Conservation (phyloP, 2,797 vertebrate species). For the Sebastes elongatus region DNA sequence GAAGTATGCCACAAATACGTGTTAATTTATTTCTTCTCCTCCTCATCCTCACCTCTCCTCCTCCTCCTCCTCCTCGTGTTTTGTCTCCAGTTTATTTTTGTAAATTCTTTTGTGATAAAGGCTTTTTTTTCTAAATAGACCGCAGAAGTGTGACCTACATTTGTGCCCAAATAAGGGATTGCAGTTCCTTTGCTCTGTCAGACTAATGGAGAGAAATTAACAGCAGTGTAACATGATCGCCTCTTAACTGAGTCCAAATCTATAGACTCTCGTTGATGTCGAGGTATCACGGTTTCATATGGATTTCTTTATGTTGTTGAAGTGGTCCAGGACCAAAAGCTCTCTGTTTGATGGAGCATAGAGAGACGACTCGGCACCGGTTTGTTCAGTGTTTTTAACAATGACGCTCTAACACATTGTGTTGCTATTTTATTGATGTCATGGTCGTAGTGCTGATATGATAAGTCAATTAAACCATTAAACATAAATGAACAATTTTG, state of each 20-base stretch:
- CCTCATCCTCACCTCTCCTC: conserved; percentile 3
- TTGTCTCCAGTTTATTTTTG: conserved; percentile 15
- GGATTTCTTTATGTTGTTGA: not conserved
- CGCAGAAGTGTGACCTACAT: conserved; percentile 27
- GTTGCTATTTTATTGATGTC: not conserved
- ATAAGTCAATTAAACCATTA: not conserved
- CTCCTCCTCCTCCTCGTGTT: not conserved
- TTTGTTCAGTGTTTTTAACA: not conserved
- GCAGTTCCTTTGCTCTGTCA: conserved; percentile 5
- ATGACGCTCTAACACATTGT: not conserved
- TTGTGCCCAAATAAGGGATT: conserved; percentile 18
- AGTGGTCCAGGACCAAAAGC: not conserved
- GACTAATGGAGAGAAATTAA: not conserved
- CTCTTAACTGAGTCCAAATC: not conserved
- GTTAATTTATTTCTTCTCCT: not conserved
- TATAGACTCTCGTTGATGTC: not conserved
- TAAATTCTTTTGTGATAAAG: not conserved
- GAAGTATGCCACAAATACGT: not conserved
- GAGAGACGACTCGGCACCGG: not conserved
- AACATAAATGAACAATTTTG: not conserved
- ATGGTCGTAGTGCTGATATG: too few relatives aligned
- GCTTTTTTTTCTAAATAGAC: conserved; percentile 23
- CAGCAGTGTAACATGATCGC: not conserved
- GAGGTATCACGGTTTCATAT: not conserved
- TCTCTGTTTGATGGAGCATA: not conserved